A percentile compares a stretch with the other conserved stretches of the same genome.
Conservation (phyloP, 2,888 invertebrate species). For the Cephus sareptanus region DNA sequence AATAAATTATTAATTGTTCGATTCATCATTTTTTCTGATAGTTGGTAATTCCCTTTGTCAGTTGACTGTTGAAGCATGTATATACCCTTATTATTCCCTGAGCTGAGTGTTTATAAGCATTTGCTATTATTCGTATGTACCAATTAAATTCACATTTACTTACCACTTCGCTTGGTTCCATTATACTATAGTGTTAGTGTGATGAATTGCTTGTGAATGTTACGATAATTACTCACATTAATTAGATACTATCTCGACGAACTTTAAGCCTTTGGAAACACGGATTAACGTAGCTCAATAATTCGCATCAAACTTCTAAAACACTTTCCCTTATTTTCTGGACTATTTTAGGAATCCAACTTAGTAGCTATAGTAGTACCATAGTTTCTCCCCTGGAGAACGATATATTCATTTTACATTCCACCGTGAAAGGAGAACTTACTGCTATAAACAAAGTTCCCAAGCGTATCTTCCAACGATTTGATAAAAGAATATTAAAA, state of each 20-base stretch:
- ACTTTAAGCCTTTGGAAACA: background rate
- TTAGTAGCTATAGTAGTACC: background rate
- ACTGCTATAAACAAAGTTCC: background rate
- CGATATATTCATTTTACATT: background rate
- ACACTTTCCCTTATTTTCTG: background rate
- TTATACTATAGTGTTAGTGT: constrained; percentile 34
- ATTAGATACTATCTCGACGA: background rate
- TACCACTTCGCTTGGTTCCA: background rate
- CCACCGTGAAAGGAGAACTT: background rate
- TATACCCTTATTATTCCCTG: constrained; percentile 6
- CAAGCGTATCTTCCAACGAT: background rate
- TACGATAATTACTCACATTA: constrained; percentile 30
- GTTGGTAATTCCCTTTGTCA: constrained; percentile 14
- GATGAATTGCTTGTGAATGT: constrained; percentile 54
- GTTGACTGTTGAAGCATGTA: constrained; percentile 21
- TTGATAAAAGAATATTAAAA: background rate
- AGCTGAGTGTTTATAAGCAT: background rate
- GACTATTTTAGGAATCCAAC: background rate
- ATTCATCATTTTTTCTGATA: background rate
- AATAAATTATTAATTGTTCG: background rate
- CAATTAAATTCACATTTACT: background rate
- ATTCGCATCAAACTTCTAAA: background rate
- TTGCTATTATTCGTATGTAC: background rate
- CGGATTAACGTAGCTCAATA: background rate
- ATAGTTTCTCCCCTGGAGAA: background rate